Percentiles rank a stretch among this genome's conserved stretches.
phyloP scores from a whole-genome alignment of 1,140 invertebrate species.

The Dreissena polymorpha region DNA sequence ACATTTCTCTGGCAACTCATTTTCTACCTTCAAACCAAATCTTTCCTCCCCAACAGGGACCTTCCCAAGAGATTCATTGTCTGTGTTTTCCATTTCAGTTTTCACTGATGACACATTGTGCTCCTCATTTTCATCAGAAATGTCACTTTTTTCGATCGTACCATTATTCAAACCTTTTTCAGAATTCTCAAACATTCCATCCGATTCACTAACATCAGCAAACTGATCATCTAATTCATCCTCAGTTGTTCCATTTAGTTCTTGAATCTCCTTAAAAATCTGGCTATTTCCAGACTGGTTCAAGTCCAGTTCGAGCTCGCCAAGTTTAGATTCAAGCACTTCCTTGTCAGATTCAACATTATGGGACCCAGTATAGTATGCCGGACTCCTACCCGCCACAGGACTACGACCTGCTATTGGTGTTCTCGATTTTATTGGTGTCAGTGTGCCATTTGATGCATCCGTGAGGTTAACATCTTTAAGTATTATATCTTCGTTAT shows the following conservation, averaged over 20 bases:
- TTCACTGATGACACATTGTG: neutral
- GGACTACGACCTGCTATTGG: constrained; percentile 64
- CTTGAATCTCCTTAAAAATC: constrained; percentile 38
- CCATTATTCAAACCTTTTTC: too few species aligned
- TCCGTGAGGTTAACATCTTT: constrained; percentile 64
- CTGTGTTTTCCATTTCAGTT: neutral
- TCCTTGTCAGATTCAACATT: constrained; percentile 28
- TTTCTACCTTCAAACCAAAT: constrained; percentile 19
- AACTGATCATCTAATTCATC: neutral
- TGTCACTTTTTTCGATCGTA: neutral
- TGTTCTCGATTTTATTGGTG: constrained; percentile 60
- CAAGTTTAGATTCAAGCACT: constrained; percentile 29
- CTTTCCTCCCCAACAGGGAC: constrained; percentile 17
- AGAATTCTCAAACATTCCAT: too few species aligned
- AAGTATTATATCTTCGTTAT: constrained; percentile 58
- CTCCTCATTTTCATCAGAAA: constrained; percentile 9
- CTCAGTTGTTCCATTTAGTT: constrained; percentile 14
- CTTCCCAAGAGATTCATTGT: constrained; percentile 9
- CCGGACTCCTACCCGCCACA: neutral
- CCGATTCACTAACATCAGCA: neutral
- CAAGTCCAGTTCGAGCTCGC: constrained; percentile 35
- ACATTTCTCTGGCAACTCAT: constrained; percentile 10
- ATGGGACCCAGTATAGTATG: constrained; percentile 40
- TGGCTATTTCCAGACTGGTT: constrained; percentile 51
- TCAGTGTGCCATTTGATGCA: constrained; percentile 58